Conservation (phyloP, 2,888 invertebrate genomes). For the Volucella bombylans region DNA sequence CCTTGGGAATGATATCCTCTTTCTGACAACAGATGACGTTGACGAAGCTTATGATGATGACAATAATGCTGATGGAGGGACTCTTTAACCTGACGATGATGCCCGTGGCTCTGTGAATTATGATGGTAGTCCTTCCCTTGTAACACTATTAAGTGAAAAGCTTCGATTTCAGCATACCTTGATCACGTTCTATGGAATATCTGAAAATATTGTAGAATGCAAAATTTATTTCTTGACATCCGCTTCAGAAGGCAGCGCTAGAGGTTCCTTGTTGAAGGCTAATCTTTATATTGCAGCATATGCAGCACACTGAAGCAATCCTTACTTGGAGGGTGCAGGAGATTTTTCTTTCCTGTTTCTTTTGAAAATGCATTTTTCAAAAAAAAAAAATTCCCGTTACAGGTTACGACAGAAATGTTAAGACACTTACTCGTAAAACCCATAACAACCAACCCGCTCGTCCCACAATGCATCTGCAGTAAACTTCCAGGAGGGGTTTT, state of each 20-base stretch:
- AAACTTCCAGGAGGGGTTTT: background rate
- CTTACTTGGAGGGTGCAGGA: constrained; percentile 4
- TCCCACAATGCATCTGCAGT: constrained; percentile 17
- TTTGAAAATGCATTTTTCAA: constrained; percentile 30
- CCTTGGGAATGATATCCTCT: constrained; percentile 21
- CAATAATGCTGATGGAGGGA: background rate
- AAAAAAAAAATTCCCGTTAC: background rate
- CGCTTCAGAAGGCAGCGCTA: background rate
- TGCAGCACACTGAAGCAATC: constrained; percentile 19
- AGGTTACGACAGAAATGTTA: constrained; percentile 19
- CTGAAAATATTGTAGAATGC: too few species aligned
- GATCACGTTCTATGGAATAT: background rate
- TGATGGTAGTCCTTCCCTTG: constrained; percentile 13
- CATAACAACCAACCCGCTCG: background rate
- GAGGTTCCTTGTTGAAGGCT: background rate
- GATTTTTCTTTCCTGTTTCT: background rate
- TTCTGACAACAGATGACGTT: constrained; percentile 42
- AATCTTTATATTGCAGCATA: background rate
- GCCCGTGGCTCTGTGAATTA: constrained; percentile 15
- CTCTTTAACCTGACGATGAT: background rate
- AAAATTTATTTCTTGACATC: background rate
- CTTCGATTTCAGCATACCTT: constrained; percentile 8
- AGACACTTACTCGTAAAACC: background rate
- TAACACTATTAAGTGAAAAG: constrained; percentile 29
- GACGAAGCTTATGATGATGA: constrained; percentile 38